Conservation (phyloP, 2,797 vertebrate species). For the Crocodylus rhombifer region DNA sequence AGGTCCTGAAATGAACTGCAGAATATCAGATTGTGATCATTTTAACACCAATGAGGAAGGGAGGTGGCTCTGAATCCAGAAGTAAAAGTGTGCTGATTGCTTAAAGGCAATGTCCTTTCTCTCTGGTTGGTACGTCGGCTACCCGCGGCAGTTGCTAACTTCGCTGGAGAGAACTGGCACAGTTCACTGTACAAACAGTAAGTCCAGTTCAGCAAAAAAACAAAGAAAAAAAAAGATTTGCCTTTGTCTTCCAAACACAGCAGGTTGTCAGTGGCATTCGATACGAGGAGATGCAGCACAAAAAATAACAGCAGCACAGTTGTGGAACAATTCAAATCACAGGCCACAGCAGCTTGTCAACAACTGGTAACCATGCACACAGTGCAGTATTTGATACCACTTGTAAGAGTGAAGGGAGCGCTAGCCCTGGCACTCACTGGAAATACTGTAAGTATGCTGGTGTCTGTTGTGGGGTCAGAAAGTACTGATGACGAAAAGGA, state of each 20-base stretch:
- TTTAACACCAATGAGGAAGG: not conserved
- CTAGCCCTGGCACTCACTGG: not conserved
- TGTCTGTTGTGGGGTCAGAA: not conserved
- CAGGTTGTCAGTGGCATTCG: slow-evolving; percentile 28
- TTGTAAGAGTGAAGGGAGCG: not conserved
- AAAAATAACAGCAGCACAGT: not conserved
- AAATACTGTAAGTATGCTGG: not conserved
- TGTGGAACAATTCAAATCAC: slow-evolving; percentile 34
- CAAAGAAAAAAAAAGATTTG: not conserved
- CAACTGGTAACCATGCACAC: slow-evolving; percentile 10
- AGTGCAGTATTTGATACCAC: not conserved
- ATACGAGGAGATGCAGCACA: slow-evolving; percentile 26
- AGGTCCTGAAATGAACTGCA: not conserved
- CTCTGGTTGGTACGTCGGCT: not conserved
- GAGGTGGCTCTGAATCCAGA: not conserved
- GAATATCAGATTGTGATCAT: not conserved
- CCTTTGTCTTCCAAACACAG: slow-evolving; percentile 22
- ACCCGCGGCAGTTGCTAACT: slow-evolving; percentile 1
- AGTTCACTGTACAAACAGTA: not conserved
- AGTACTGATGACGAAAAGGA: not conserved
- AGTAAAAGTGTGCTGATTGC: not conserved
- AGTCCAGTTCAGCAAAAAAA: not conserved
- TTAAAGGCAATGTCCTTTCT: not conserved
- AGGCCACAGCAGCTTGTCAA: slow-evolving; percentile 14
- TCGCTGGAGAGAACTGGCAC: slow-evolving; percentile 12